Evolutionary conservation across 1,140 invertebrate species (phyloP).

Genomic region (Tribolium madens): DNA sequence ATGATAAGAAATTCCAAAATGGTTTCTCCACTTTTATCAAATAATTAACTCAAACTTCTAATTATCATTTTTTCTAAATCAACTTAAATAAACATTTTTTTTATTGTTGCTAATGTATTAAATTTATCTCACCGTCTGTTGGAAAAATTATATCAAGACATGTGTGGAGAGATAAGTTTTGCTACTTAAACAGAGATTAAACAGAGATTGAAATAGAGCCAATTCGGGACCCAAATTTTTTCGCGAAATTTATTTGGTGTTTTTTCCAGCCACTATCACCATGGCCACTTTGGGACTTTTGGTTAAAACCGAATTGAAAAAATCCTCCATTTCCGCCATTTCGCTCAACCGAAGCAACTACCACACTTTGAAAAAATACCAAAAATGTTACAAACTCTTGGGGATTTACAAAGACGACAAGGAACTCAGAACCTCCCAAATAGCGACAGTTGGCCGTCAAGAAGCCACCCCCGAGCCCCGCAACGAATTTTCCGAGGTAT

Average conservation of each 20-base stretch:
- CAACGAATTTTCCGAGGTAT: background rate
- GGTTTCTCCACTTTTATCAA: background rate
- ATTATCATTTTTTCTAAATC: background rate
- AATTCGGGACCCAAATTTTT: too few relatives aligned
- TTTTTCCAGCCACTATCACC: background rate
- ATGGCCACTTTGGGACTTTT: background rate
- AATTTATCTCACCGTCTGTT: background rate
- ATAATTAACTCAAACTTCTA: background rate
- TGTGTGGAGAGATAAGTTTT: background rate
- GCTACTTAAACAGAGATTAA: background rate
- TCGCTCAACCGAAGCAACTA: background rate
- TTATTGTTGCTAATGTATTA: background rate
- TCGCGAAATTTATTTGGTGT: too few relatives aligned
- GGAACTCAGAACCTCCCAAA: background rate
- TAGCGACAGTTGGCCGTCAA: background rate
- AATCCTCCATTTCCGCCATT: background rate
- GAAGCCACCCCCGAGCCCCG: background rate
- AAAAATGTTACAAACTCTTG: background rate
- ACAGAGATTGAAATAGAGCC: too few relatives aligned
- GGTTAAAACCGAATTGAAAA: background rate
- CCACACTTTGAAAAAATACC: background rate
- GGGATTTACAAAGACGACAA: background rate
- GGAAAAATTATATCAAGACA: background rate
- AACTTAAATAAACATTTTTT: too few relatives aligned
- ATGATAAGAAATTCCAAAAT: background rate